These are phyloP conservation scores for Eleutherodactylus coqui DNA, from an alignment of 2,797 vertebrate species.

Conservation along the genomic window DNA sequence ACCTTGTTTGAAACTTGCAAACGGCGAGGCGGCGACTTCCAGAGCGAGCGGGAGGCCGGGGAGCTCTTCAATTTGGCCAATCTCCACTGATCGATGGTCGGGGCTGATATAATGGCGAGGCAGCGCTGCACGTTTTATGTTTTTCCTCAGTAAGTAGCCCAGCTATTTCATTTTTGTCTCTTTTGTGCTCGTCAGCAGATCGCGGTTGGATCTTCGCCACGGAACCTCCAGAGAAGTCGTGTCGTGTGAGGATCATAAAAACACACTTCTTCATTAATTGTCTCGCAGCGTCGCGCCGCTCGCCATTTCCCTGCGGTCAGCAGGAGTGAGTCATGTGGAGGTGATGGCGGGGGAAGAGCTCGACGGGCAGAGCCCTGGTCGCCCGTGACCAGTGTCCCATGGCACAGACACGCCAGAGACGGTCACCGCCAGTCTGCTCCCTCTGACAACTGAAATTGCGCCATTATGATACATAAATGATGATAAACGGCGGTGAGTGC, in stretches of 20 bases:
- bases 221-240: conserved; percentile 16
- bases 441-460: too few species aligned
- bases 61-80: conserved; percentile 54
- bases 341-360: not conserved
- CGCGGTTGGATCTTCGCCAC: conserved; percentile 7
- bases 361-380: not conserved
- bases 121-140: conserved; percentile 58
- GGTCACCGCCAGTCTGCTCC: too few species aligned
- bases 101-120: conserved; percentile 57
- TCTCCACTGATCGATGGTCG: conserved; percentile 58
- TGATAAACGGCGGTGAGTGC: too few species aligned
- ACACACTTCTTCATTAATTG: conserved; percentile 59
- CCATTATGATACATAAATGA: too few species aligned
- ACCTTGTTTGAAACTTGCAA: conserved; percentile 25
- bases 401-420: too few species aligned
- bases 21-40: not conserved
- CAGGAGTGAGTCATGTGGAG: conserved; percentile 34
- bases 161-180: conserved; percentile 36
- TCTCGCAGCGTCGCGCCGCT: conserved; percentile 44
- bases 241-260: conserved; percentile 41
- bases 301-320: conserved; percentile 44
- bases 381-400: not conserved
- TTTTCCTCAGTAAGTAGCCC: conserved; percentile 34
- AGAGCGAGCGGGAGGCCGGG: not conserved
- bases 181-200: conserved; percentile 60